Percentiles rank a stretch among this genome's conserved stretches.
Evolutionary conservation across 2,113 vertebrate genomes (phyloP).

Genomic region (Podiceps cristatus): DNA sequence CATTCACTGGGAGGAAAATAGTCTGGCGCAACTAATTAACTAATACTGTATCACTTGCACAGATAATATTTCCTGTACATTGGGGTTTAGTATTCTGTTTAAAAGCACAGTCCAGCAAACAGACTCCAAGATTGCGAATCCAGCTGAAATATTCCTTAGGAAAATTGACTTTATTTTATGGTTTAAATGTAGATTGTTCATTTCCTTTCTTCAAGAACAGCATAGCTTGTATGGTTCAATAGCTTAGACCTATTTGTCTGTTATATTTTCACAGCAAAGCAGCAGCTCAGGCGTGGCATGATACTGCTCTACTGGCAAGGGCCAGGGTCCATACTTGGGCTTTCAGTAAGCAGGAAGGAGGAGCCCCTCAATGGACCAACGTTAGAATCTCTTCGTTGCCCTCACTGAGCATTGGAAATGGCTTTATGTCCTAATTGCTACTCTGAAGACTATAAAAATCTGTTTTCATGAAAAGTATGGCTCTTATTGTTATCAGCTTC

Average conservation of each 20-base stretch:
- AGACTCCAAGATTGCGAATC: background rate
- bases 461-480: background rate
- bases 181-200: background rate
- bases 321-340: background rate
- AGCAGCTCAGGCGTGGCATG: background rate
- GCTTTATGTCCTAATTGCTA: background rate
- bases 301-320: background rate
- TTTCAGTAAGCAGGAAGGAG: background rate
- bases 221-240: background rate
- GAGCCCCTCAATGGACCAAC: background rate
- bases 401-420: background rate
- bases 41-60: slow-evolving; percentile 58
- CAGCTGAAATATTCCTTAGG: background rate
- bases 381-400: background rate
- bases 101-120: background rate
- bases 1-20: slow-evolving; percentile 42
- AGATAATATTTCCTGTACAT: slow-evolving; percentile 26
- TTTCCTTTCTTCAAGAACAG: background rate
- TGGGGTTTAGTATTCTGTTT: background rate
- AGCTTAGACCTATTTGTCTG: background rate
- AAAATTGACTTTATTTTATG: background rate
- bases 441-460: background rate
- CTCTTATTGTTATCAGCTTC: background rate
- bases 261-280: background rate
- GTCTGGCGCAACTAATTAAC: slow-evolving; percentile 57